These are phyloP conservation scores for Panulirus ornatus DNA, from an alignment of 1,140 invertebrate species.

Conservation along the genomic window DNA sequence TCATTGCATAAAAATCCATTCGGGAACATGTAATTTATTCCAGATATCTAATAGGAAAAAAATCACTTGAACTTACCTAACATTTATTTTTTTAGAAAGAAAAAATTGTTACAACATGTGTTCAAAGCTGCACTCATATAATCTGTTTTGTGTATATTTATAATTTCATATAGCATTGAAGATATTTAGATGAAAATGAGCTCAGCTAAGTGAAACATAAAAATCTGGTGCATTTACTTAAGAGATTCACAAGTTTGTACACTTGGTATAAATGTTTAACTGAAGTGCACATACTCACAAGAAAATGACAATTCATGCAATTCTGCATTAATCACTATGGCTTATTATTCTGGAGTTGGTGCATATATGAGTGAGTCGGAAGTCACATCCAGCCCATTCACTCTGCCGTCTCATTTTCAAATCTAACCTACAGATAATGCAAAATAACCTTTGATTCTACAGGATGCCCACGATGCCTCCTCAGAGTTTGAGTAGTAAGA, in stretches of 20 bases:
- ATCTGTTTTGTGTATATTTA: constrained; percentile 8
- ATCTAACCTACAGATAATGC: constrained; percentile 42
- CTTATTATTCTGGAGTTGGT: background rate
- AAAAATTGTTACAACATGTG: constrained; percentile 16
- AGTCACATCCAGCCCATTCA: background rate
- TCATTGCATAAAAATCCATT: too few species aligned
- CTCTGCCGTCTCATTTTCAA: constrained; percentile 15
- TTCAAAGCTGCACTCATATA: constrained; percentile 45
- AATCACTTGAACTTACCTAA: constrained; percentile 35
- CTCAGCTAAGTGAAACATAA: constrained; percentile 30
- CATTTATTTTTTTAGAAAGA: constrained; percentile 47
- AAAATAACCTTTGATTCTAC: constrained; percentile 16
- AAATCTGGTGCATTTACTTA: background rate
- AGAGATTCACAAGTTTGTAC: background rate
- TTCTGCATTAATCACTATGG: background rate
- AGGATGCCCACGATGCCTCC: background rate
- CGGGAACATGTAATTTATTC: too few species aligned
- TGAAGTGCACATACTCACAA: background rate
- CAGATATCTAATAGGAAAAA: too few species aligned
- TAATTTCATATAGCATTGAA: constrained; percentile 11
- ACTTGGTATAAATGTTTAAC: background rate
- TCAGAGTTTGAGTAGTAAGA: background rate
- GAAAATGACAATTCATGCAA: background rate
- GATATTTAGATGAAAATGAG: constrained; percentile 2
- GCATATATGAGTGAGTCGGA: background rate